Evolutionary conservation across 2,888 invertebrate species (phyloP), one percentile per base, ranked within the genome.

Genomic region (Lampropteryx suffumata): DNA sequence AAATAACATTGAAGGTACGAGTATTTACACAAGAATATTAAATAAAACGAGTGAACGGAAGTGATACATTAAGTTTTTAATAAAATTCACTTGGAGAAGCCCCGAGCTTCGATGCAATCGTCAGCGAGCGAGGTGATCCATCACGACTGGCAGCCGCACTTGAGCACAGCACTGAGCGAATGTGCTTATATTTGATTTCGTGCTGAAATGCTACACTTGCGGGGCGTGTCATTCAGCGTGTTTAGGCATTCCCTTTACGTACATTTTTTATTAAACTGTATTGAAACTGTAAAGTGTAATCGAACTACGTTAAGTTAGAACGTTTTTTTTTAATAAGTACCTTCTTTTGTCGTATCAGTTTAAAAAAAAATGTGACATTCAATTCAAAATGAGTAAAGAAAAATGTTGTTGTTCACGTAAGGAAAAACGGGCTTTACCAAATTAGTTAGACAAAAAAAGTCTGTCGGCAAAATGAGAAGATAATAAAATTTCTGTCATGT

Each of bases 401-500:
- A 24, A 7, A 24, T 24, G 24, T 24, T 1, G 4, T 24, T 24
- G 24, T 24, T 4, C 11, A 8, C n/a, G n/a, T 21, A 10, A 6
- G 9, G n/a, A n/a, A 28, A 1, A 24, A 3, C 9, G 26, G 8
- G 30, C 37, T 11, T n/a, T 10, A 41, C 11, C 36, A 27, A 36
- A 36, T 37, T 11, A 35, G 12, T 11, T 11, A 6, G 9, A 28
- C 30, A 13, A 30, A 21, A 28, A 10, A 37, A 32, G 14, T 36
- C 41, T 27, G 29, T 12, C 24, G 43, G 34, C 55, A 42, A 55
- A 53, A 52, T 43, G 43, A 53, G 56, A 57, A 66, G 59, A 50
- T 65, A 64, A 65, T 57, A 62, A 61, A 61, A 60, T 50, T 59
- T 54, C 21, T 57, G 27, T 40, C 26, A 53, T 44, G 59, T 58